phyloP scores from a whole-genome alignment of 2,888 invertebrate species.

The Trichopoda pennipes region DNA sequence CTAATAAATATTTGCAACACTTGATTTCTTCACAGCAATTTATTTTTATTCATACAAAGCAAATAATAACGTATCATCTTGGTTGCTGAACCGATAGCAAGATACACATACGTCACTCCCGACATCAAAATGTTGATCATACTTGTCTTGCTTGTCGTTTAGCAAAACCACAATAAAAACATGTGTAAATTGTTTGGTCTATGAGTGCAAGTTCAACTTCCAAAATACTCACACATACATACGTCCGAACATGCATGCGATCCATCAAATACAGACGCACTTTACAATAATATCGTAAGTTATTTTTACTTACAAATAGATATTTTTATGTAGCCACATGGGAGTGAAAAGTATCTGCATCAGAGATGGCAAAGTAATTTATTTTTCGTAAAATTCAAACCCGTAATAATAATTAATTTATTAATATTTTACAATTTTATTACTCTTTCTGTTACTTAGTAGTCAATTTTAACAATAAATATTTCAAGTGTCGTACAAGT shows the following conservation, averaged over 20 bases:
- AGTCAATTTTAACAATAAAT: too few relatives aligned
- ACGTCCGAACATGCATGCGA: background rate
- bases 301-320: conserved; percentile 22
- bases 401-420: too few relatives aligned
- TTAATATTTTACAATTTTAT: too few relatives aligned
- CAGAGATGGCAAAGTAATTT: too few relatives aligned
- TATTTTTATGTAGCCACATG: background rate
- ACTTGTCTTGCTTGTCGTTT: conserved; percentile 39
- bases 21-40: too few relatives aligned
- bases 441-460: too few relatives aligned
- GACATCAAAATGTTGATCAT: conserved; percentile 48
- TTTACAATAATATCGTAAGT: background rate
- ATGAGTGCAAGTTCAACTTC: conserved; percentile 38
- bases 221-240: conserved; percentile 3
- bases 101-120: conserved; percentile 30
- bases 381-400: too few relatives aligned
- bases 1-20: too few relatives aligned
- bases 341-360: background rate
- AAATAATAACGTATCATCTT: background rate
- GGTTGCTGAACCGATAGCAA: conserved; percentile 32
- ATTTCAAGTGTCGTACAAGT: too few relatives aligned
- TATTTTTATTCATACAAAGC: too few relatives aligned
- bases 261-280: conserved; percentile 1
- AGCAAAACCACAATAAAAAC: conserved; percentile 37
- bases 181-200: conserved; percentile 35